A percentile compares a stretch with the other conserved stretches of the same genome.
Conservation (phyloP, 2,113 vertebrate genomes). For the Coptodon rendalli region DNA sequence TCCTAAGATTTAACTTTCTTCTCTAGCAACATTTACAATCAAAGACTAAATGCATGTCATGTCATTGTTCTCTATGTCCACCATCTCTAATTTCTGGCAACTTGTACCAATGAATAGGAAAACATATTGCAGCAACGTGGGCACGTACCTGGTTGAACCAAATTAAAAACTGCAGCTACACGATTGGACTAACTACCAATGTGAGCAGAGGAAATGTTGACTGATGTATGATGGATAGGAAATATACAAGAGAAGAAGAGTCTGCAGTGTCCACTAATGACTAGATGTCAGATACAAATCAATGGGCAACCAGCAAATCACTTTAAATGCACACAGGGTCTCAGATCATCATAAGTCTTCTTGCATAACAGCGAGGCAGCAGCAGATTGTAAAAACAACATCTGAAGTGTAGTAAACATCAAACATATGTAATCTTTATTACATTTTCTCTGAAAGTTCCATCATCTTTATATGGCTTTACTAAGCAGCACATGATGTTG, state of each 20-base stretch:
- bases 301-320: background rate
- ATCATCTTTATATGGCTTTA: background rate
- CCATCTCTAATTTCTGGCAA: background rate
- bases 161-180: background rate
- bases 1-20: background rate
- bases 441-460: background rate
- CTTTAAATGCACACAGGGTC: background rate
- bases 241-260: background rate
- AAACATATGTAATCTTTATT: background rate
- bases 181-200: background rate
- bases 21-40: background rate
- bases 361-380: accelerated
- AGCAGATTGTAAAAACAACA: background rate
- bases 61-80: accelerated
- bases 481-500: background rate
- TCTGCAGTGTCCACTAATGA: background rate
- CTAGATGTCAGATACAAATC: background rate
- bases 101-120: background rate
- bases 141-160: background rate
- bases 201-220: background rate
- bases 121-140: background rate
- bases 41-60: background rate
- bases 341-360: background rate
- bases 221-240: background rate
- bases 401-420: background rate